These are phyloP conservation scores for Ennomos fuscantarius DNA, from an alignment of 2,888 invertebrate genomes.

Conservation along the genomic window DNA sequence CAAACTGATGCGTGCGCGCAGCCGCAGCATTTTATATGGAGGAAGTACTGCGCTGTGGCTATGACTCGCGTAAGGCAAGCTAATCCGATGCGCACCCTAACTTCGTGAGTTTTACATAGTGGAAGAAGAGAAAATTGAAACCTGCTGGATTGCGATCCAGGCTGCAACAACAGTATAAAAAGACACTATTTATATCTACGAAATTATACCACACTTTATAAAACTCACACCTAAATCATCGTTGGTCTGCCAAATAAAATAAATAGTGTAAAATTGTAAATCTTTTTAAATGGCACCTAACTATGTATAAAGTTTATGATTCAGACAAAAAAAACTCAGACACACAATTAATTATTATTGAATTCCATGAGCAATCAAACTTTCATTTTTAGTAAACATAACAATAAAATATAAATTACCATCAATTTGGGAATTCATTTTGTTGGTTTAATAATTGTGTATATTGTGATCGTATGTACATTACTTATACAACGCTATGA, in stretches of 20 bases:
- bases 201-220: neutral
- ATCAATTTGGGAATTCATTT: slow-evolving; percentile 16
- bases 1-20: slow-evolving; percentile 74
- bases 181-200: slow-evolving; percentile 23
- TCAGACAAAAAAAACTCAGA: neutral
- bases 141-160: slow-evolving; percentile 9
- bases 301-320: neutral
- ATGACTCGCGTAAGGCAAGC: slow-evolving; percentile 41
- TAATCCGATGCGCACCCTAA: slow-evolving; percentile 53
- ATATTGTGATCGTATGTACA: neutral
- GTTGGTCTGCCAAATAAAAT: no score
- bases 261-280: no score
- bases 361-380: slow-evolving; percentile 22
- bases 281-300: neutral
- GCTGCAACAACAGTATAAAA: slow-evolving; percentile 5
- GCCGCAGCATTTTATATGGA: slow-evolving; percentile 72
- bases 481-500: no score
- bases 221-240: no score
- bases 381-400: slow-evolving; percentile 26
- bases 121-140: slow-evolving; percentile 8
- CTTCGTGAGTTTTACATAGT: slow-evolving; percentile 36
- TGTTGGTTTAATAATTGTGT: slow-evolving; percentile 11
- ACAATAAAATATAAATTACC: slow-evolving; percentile 23
- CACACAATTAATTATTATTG: slow-evolving; percentile 6
- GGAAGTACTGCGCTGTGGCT: slow-evolving; percentile 50